Conservation (phyloP, 1,140 invertebrate species). For the Pogonomyrmex barbatus region DNA sequence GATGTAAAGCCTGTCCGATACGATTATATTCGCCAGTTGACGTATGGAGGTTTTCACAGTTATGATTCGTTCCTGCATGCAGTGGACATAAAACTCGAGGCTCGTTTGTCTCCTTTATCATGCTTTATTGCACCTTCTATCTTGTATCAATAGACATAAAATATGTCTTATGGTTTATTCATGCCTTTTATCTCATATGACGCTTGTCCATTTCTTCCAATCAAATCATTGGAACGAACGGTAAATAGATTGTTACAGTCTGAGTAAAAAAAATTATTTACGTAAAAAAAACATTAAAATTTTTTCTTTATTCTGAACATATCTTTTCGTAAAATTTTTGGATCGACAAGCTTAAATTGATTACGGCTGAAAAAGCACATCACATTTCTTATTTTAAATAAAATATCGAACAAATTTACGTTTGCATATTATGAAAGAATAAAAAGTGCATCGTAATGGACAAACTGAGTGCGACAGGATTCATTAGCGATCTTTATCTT, state of each 20-base stretch:
- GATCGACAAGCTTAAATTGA: background rate
- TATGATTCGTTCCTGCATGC: constrained; percentile 31
- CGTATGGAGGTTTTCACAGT: constrained; percentile 31
- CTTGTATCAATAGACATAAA: constrained; percentile 47
- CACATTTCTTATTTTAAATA: background rate
- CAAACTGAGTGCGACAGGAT: background rate
- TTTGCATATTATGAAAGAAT: background rate
- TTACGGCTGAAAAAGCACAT: background rate
- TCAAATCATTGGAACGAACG: background rate
- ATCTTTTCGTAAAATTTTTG: background rate
- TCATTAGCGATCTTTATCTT: constrained; percentile 32
- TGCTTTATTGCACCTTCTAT: constrained; percentile 54
- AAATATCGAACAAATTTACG: background rate
- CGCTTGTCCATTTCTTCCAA: constrained; percentile 15
- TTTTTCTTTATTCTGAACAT: background rate
- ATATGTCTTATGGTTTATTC: constrained; percentile 31
- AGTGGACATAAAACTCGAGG: constrained; percentile 31
- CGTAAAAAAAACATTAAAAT: background rate
- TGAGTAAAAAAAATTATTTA: background rate
- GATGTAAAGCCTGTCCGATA: constrained; percentile 36
- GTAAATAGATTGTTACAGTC: background rate
- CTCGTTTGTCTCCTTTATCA: constrained; percentile 49
- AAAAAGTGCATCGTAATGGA: background rate
- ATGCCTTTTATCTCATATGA: constrained; percentile 30
- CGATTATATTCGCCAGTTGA: constrained; percentile 39